phyloP scores from a whole-genome alignment of 2,888 invertebrate species.

The Plemyria rubiginata region DNA sequence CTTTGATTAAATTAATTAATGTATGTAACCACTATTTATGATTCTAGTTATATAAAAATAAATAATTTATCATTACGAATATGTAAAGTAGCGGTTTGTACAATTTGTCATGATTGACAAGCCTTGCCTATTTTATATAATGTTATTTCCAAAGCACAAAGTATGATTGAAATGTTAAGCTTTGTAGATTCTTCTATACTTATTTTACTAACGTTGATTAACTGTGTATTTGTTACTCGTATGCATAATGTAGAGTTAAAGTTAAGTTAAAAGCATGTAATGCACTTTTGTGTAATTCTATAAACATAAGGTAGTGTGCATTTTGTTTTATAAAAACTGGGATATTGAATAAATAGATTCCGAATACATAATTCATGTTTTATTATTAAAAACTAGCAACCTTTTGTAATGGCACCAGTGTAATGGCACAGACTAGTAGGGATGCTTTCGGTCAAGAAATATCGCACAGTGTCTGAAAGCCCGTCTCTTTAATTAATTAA shows the following conservation, averaged over 20 bases:
- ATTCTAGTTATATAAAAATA: slow-evolving; percentile 8
- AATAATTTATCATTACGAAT: slow-evolving; percentile 23
- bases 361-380: slow-evolving; percentile 44
- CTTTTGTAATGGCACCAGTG: no score
- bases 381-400: slow-evolving; percentile 19
- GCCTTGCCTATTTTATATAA: slow-evolving; percentile 48
- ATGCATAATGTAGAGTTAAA: slow-evolving; percentile 55
- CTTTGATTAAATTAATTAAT: neutral
- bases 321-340: slow-evolving; percentile 71
- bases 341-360: slow-evolving; percentile 69
- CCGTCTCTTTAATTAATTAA: no score
- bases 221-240: slow-evolving; percentile 46
- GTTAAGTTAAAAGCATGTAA: slow-evolving; percentile 67
- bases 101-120: slow-evolving; percentile 21
- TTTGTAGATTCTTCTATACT: slow-evolving; percentile 57
- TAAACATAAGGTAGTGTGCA: slow-evolving; percentile 64
- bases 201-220: slow-evolving; percentile 64
- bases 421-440: no score
- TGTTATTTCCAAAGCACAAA: slow-evolving; percentile 60
- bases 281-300: slow-evolving; percentile 72
- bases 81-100: slow-evolving; percentile 26
- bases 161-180: slow-evolving; percentile 50
- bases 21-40: slow-evolving; percentile 18
- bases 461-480: no score
- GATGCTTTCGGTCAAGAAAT: no score